phyloP scores from a whole-genome alignment of 2,797 vertebrate species.

The Amblyraja radiata region DNA sequence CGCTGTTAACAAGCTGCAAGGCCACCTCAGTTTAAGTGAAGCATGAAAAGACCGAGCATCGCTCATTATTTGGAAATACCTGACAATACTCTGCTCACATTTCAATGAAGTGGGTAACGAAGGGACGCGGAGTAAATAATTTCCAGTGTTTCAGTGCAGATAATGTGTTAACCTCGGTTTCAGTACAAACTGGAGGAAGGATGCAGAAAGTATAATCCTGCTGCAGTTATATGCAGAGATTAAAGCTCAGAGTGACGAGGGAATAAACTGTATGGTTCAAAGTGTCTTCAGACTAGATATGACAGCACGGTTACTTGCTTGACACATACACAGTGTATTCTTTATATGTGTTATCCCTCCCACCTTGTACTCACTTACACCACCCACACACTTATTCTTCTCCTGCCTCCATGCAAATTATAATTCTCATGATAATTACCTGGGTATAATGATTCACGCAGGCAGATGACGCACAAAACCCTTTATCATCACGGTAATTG shows the following conservation, averaged over 20 bases:
- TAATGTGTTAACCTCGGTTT: not conserved
- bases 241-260: not conserved
- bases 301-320: slow-evolving; percentile 15
- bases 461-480: slow-evolving; percentile 29
- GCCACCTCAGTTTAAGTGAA: not conserved
- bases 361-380: slow-evolving; percentile 34
- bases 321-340: slow-evolving; percentile 24
- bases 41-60: not conserved
- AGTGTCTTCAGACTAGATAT: not conserved
- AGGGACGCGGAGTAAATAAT: not conserved
- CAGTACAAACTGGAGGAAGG: not conserved
- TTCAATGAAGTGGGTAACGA: not conserved
- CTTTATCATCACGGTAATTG: slow-evolving; percentile 30
- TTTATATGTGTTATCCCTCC: slow-evolving; percentile 33
- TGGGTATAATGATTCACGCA: slow-evolving; percentile 31
- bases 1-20: not conserved
- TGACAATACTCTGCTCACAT: not conserved
- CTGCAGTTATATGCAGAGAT: not conserved
- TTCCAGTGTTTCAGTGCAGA: not conserved
- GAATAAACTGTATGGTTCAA: not conserved
- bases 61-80: not conserved
- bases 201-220: slow-evolving; percentile 6
- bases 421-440: slow-evolving; percentile 30
- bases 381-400: slow-evolving; percentile 34
- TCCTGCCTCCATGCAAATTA: slow-evolving; percentile 21